Evolutionary conservation across 2,888 invertebrate species (phyloP), one percentile per base, ranked within the genome.

Genomic region (Patella ulyssiponensis): DNA sequence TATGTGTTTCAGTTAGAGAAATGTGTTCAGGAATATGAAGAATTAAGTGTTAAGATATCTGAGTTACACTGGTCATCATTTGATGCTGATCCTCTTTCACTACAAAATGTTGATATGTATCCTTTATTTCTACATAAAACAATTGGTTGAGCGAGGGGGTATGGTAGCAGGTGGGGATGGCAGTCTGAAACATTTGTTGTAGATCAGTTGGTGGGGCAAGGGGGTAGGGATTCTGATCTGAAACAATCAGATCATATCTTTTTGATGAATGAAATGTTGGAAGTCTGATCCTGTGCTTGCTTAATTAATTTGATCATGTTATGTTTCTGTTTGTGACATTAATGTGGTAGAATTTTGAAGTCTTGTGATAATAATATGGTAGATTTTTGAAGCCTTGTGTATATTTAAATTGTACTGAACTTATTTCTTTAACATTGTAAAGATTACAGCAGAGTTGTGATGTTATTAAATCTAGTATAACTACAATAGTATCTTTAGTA

Each of bases 31-130:
- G 94, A 95, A 83, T 94, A 96, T 77, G 94, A 94, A 82, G 93
- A 92, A 1, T 94, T 96, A 82, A 95, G 95, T 69, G 95, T 95
- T 74, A 93, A 94, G 79, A 96, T 95, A 87, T 94, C 95, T 87
- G 94, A 94, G 79, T 92, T 97, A 5, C 96, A 96, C 91, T 95
- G 96, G 90, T 95, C 95, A 0, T 95, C 96, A 3, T 96, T 97
- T 90, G 96, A 96, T 93, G 96, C 96, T 1, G 96, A 97, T 92
- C 94, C 95, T 9, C 93, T 94, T 3, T 95, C 96, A 0, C 91
- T 96, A 70, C 44, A 76, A 23, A 85, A 84, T 73, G 79, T 85
- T 15, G 80, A 77, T 58, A 76, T 81, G 85, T 85, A 84, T 85
- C 85, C 83, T 84, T 79, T 78, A 17, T 4, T 53, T 12, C 20